Evolutionary conservation across 2,888 invertebrate genomes (phyloP).

Genomic region (Heliconius cydno): DNA sequence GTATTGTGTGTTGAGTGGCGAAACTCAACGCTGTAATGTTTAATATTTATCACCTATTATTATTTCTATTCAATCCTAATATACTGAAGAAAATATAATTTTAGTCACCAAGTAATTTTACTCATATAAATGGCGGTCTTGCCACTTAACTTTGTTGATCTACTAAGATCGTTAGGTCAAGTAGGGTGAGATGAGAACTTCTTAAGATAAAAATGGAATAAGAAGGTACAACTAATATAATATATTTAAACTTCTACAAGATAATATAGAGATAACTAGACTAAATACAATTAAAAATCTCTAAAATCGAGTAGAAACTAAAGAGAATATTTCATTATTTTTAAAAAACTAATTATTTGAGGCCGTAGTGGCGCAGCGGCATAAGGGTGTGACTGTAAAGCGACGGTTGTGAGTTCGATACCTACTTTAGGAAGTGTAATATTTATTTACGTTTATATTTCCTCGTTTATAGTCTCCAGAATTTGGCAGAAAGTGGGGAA

Average conservation of each 20-base stretch:
- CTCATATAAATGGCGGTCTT: not conserved
- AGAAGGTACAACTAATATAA: not conserved
- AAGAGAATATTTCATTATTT: not conserved
- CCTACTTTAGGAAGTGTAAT: too few relatives aligned
- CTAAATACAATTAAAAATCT: too few relatives aligned
- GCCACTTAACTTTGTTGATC: conserved; percentile 9
- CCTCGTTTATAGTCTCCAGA: too few relatives aligned
- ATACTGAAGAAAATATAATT: not conserved
- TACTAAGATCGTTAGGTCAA: conserved; percentile 20
- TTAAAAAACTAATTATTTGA: not conserved
- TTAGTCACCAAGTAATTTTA: not conserved
- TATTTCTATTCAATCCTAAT: too few relatives aligned
- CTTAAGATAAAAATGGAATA: not conserved
- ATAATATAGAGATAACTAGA: too few relatives aligned
- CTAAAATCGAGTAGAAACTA: not conserved
- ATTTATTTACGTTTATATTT: too few relatives aligned
- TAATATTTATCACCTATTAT: too few relatives aligned
- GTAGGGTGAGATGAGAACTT: not conserved
- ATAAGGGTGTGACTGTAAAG: too few relatives aligned
- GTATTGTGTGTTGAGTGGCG: not conserved
- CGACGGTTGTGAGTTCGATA: too few relatives aligned
- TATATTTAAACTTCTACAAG: not conserved
- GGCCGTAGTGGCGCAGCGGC: too few relatives aligned
- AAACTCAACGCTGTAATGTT: too few relatives aligned
- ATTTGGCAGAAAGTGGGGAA: too few relatives aligned